Conservation (phyloP, 2,797 vertebrate species). For the Urocyon cinereoargenteus region DNA sequence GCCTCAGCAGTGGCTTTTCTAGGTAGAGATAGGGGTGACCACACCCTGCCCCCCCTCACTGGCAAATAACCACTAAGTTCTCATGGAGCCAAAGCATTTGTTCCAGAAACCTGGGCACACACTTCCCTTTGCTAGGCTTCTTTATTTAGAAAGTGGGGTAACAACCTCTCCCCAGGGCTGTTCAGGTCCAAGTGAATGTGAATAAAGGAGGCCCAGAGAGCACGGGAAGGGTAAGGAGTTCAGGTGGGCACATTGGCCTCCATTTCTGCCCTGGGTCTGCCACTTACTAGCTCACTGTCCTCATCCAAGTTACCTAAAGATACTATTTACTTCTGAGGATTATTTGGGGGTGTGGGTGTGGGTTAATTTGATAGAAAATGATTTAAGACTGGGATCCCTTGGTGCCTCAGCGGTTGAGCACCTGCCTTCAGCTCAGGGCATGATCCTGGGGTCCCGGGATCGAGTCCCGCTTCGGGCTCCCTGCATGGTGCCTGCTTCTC, state of each 20-base stretch:
- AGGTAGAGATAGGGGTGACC: neutral
- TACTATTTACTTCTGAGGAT: neutral
- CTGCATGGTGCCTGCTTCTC: too few species aligned
- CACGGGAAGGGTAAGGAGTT: too few species aligned
- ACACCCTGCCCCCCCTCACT: neutral
- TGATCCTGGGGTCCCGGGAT: too few species aligned
- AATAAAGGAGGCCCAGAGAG: neutral
- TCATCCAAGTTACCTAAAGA: neutral
- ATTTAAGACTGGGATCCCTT: neutral
- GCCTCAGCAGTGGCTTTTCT: neutral
- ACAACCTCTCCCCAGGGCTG: too few species aligned
- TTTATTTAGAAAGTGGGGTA: neutral
- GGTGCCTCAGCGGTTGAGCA: too few species aligned
- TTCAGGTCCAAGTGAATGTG: neutral
- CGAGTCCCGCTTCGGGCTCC: too few species aligned
- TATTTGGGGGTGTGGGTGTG: neutral
- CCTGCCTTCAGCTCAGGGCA: too few species aligned
- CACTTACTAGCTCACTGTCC: neutral
- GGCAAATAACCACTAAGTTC: neutral
- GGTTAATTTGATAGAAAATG: neutral
- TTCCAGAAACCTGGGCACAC: neutral
- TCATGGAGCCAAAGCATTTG: neutral
- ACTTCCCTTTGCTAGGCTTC: neutral
- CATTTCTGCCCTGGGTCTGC: neutral
- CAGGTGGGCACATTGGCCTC: neutral